Percentiles rank a stretch among this genome's conserved stretches.
Conservation (phyloP, 2,888 invertebrate species). For the Oasisia sp. region DNA sequence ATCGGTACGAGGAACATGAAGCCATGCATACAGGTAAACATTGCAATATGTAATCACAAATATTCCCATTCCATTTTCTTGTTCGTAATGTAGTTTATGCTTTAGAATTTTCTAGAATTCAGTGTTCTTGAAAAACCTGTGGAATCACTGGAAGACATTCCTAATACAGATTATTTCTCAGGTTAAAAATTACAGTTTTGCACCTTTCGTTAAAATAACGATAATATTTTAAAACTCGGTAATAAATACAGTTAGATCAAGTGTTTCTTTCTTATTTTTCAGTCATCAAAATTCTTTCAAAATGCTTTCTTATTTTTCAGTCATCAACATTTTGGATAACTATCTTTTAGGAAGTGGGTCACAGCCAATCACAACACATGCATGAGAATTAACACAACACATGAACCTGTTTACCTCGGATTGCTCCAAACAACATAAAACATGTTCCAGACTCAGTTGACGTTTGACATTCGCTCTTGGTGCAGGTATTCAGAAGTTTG, state of each 20-base stretch:
- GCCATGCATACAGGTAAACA: constrained; percentile 39
- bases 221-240: too few relatives aligned
- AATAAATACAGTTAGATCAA: background rate
- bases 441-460: background rate
- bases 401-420: background rate
- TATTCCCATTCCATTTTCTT: background rate
- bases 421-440: background rate
- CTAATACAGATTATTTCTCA: background rate
- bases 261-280: background rate
- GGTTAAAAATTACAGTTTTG: background rate
- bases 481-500: constrained; percentile 35
- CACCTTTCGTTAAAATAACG: too few relatives aligned
- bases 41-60: background rate
- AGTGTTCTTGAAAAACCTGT: background rate
- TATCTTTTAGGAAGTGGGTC: background rate
- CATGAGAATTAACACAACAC: background rate
- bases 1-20: constrained; percentile 41
- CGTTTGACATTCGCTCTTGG: background rate
- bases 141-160: background rate
- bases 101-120: background rate
- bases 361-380: background rate
- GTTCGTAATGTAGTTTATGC: background rate
- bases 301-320: background rate
- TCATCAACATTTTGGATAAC: background rate
- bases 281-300: background rate